Base-by-base conservation (phyloP, 2,888 invertebrate species). In the Pammene fasciana region DNA sequence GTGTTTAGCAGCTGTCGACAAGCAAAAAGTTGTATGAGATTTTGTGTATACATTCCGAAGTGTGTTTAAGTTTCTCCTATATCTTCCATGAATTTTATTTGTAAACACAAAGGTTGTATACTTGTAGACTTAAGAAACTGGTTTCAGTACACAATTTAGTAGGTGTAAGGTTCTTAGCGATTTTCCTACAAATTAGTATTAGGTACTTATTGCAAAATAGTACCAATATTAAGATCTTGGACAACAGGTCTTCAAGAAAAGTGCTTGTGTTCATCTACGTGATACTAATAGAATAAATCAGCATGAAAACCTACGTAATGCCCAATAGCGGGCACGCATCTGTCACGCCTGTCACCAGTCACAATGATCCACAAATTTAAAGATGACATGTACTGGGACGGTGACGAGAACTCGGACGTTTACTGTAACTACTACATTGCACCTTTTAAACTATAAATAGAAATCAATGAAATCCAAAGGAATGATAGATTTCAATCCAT, bases 1-100 rank as follows among this genome's bases (percentile, higher is more conserved):
- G 72, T 72, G 68, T 72, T 74, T 72, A 75, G 55, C 65, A 65
- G 66, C 67, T 67, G 72, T 72, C 72, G 66, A 72, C 71, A 67
- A 67, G 70, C 68, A 72, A 74, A 74, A 71, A 72, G 64, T 65
- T 66, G 60, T 68, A 55, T 38, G 16, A 54, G 16, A 46, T 65
- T 72, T 65, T 64, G 10, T 62, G 34, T 65, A 16, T 14, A 54
- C 52, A 65, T 59, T 26, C 59, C n/a, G 13, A 46, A 46, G 46
- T 14, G 36, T 65, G 14, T 43, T 41, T 56, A n/a, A 26, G 8
- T 55, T 64, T 59, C 45, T 52, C 41, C 5, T 45, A 26, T 60
- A 34, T 10, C 50, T 55, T 38, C 18, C 13, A 55, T 68, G 13
- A n/a, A 34, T 62, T 36, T 41, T 18, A 41, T 16, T 56, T 56